These are phyloP conservation scores for Drosophila asahinai DNA, from an alignment of 1,140 invertebrate genomes.

Conservation along the genomic window DNA sequence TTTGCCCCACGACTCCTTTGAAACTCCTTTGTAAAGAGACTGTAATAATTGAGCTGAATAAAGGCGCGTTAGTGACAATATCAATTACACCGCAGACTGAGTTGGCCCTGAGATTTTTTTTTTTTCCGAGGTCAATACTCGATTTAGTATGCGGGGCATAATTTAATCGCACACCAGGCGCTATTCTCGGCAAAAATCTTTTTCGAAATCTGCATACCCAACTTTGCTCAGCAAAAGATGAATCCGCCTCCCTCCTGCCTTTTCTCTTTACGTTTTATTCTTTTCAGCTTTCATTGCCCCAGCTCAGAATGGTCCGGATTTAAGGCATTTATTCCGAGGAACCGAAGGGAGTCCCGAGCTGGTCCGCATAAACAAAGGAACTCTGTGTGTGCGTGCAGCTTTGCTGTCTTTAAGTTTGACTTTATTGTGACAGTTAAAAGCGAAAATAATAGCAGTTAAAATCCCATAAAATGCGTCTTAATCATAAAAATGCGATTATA, in stretches of 20 bases:
- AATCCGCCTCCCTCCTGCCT: slow-evolving; percentile 25
- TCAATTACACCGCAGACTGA: slow-evolving; percentile 4
- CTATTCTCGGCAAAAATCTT: slow-evolving; percentile 25
- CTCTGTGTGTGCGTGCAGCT: slow-evolving; percentile 62
- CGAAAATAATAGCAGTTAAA: slow-evolving; percentile 84
- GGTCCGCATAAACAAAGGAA: slow-evolving; percentile 70
- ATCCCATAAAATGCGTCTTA: slow-evolving; percentile 84
- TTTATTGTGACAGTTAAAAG: slow-evolving; percentile 84
- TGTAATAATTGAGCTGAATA: slow-evolving; percentile 4
- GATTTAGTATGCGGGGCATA: slow-evolving; percentile 13
- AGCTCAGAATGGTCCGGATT: slow-evolving; percentile 21
- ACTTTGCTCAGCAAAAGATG: slow-evolving; percentile 40
- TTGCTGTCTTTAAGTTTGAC: slow-evolving; percentile 81
- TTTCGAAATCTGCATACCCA: slow-evolving; percentile 62
- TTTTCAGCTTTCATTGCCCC: slow-evolving; percentile 23
- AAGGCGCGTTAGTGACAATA: slow-evolving; percentile 4
- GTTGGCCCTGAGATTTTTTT: background rate
- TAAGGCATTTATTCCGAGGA: slow-evolving; percentile 24
- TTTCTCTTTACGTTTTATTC: slow-evolving; percentile 17
- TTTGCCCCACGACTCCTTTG: background rate
- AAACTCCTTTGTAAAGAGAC: background rate
- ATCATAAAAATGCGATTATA: slow-evolving; percentile 84
- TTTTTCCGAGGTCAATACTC: slow-evolving; percentile 14
- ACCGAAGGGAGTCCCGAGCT: slow-evolving; percentile 10
- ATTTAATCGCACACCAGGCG: slow-evolving; percentile 25